A percentile compares a stretch with the other conserved stretches of the same genome.
phyloP scores from a whole-genome alignment of 2,113 vertebrate species.

The Cyphomyrus plagiostoma region DNA sequence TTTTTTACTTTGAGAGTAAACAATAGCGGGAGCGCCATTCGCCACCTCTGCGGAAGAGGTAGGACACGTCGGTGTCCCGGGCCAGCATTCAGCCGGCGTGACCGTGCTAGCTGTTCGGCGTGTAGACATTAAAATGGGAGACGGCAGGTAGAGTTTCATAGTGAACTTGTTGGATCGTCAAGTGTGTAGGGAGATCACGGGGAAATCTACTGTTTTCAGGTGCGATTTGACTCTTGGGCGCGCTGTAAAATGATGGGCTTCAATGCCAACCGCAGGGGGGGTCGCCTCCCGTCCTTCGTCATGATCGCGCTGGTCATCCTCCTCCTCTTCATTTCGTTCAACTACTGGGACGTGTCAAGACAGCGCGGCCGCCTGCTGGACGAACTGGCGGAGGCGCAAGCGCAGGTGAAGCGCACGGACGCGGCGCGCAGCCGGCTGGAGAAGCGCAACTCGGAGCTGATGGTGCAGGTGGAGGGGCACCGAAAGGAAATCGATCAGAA shows the following conservation, averaged over 20 bases:
- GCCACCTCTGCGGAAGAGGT: conserved; percentile 46
- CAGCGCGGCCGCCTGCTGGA: conserved; percentile 78
- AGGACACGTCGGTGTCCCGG: not conserved
- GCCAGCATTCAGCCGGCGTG: not conserved
- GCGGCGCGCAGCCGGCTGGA: conserved; percentile 86
- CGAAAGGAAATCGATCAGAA: conserved; percentile 84
- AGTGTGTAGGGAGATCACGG: not conserved
- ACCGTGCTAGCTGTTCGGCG: not conserved
- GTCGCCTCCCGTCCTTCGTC: conserved; percentile 82
- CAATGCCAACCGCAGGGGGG: conserved; percentile 80
- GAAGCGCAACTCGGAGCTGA: conserved; percentile 86
- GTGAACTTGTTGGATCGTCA: not conserved
- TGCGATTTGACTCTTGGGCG: not conserved
- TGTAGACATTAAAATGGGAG: not conserved
- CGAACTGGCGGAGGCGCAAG: conserved; percentile 81
- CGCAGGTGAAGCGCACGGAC: conserved; percentile 88
- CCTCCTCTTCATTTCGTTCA: conserved; percentile 78
- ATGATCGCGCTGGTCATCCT: conserved; percentile 73
- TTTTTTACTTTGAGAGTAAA: conserved; percentile 25
- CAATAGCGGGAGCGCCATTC: conserved; percentile 11
- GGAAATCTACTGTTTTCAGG: not conserved
- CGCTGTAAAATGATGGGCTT: conserved; percentile 76
- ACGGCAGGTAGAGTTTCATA: not conserved
- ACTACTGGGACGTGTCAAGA: conserved; percentile 83
- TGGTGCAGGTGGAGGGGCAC: conserved; percentile 85